Conservation (phyloP, 2,888 invertebrate genomes). For the Micoletzkya japonica region DNA sequence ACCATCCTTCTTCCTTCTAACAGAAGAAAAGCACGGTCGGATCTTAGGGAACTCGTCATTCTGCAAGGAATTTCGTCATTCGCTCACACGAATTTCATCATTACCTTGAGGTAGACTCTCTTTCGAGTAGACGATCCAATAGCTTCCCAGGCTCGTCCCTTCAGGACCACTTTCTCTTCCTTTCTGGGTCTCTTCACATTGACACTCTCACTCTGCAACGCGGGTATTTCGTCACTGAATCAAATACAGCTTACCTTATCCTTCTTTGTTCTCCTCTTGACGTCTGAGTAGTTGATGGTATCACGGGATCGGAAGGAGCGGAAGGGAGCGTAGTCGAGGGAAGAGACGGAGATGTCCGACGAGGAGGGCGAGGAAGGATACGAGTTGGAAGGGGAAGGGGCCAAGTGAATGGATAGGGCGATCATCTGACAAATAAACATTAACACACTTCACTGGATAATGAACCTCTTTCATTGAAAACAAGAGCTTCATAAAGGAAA, state of each 20-base stretch:
- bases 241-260: not conserved
- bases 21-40: not conserved
- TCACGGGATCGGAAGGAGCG: not conserved
- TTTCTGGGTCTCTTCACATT: not conserved
- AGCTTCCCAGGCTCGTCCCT: not conserved
- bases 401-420: not conserved
- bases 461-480: not conserved
- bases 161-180: not conserved
- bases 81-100: no score
- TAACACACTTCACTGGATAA: not conserved
- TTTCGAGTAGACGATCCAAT: no score
- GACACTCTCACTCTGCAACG: no score
- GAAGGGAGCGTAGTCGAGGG: conserved; percentile 4
- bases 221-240: no score
- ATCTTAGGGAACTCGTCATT: conserved; percentile 1
- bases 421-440: not conserved
- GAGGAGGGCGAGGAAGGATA: conserved; percentile 9
- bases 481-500: not conserved
- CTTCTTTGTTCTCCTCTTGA: conserved; percentile 19
- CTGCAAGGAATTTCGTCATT: no score
- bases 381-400: not conserved
- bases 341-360: not conserved
- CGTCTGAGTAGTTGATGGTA: conserved; percentile 11
- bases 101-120: no score
- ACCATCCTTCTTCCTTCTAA: not conserved